Percentiles rank a stretch among this genome's conserved stretches.
Evolutionary conservation across 2,113 vertebrate genomes (phyloP).

Genomic region (Tragelaphus imberbis): DNA sequence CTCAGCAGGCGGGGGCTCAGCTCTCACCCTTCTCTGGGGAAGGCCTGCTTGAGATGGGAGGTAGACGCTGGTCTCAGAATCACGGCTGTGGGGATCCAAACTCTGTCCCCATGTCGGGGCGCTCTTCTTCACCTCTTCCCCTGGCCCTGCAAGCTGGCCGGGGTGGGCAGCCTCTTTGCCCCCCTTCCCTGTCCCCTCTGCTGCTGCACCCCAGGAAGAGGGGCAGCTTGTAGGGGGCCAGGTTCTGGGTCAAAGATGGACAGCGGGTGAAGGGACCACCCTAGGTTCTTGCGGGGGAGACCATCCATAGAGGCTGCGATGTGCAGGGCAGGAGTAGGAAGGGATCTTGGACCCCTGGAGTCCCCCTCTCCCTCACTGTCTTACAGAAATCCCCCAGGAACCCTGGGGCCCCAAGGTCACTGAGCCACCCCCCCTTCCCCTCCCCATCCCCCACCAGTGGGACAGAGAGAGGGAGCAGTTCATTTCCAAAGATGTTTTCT

Average conservation of each 20-base stretch:
- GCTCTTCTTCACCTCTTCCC: neutral
- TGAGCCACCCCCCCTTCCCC: neutral
- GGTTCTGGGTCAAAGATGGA: neutral
- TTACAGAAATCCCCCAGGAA: neutral
- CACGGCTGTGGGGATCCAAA: neutral
- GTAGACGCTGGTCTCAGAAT: neutral
- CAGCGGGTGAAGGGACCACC: neutral
- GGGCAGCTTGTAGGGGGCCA: neutral
- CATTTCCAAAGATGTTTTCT: conserved; percentile 46
- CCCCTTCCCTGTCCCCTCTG: neutral
- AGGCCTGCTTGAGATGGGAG: neutral
- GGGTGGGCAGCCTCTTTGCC: neutral
- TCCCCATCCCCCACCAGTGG: neutral
- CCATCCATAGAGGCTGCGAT: neutral
- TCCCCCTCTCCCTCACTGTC: neutral
- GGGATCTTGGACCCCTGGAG: neutral
- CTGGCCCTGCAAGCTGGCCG: neutral
- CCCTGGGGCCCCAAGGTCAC: neutral
- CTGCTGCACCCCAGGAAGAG: neutral
- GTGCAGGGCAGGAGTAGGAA: neutral
- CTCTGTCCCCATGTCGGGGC: neutral
- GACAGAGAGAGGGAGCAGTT: neutral
- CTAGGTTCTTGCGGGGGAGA: neutral
- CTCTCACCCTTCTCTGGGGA: neutral
- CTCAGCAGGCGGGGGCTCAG: neutral